These are phyloP conservation scores for Iguana delicatissima DNA, from an alignment of 2,797 vertebrate species.

Conservation along the genomic window DNA sequence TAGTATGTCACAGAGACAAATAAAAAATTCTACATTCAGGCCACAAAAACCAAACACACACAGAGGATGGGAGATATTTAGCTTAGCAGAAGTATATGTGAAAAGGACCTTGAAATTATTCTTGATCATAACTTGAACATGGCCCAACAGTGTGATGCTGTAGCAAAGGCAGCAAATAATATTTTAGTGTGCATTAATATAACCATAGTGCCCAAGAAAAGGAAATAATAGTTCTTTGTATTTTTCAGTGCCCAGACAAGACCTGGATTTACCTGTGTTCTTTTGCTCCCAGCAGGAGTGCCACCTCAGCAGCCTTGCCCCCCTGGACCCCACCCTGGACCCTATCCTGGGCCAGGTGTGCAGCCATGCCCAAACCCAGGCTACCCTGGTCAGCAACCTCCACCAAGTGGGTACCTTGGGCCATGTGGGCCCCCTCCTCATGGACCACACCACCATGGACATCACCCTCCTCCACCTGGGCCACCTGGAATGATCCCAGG, in stretches of 20 bases:
- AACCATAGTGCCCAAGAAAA: too few species aligned
- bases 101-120: too few species aligned
- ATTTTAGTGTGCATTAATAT: too few species aligned
- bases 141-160: too few species aligned
- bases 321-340: background rate
- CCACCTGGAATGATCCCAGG: background rate
- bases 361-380: background rate
- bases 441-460: background rate
- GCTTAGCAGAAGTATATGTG: too few species aligned
- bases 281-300: background rate
- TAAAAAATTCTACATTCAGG: background rate
- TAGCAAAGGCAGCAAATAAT: too few species aligned
- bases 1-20: background rate
- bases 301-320: background rate
- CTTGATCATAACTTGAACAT: too few species aligned
- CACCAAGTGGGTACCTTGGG: background rate
- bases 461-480: background rate
- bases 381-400: background rate
- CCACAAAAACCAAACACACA: background rate
- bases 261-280: background rate
- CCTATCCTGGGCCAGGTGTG: constrained; percentile 13
- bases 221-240: too few species aligned
- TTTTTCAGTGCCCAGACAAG: background rate
- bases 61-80: background rate
- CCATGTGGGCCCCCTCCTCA: background rate